Percentiles rank a stretch among this genome's conserved stretches.
Conservation (phyloP, 2,888 invertebrate species). For the Pachycephus smyrnensis region DNA sequence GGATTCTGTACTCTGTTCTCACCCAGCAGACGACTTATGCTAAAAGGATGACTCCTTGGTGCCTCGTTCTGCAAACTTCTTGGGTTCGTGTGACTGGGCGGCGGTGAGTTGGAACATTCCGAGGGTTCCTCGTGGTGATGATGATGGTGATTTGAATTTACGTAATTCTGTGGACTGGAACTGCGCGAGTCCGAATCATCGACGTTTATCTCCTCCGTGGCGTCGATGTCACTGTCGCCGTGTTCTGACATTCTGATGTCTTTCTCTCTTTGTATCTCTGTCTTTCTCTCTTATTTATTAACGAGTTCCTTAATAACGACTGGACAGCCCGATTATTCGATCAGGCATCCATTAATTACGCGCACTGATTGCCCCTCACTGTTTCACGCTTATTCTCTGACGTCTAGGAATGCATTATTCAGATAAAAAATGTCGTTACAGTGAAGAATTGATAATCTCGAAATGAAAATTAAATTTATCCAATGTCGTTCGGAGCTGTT, state of each 20-base stretch:
- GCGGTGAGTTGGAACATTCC: constrained; percentile 54
- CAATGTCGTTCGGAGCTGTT: neutral
- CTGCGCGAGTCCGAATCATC: constrained; percentile 62
- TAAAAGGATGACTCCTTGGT: constrained; percentile 61
- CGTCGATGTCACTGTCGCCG: constrained; percentile 61
- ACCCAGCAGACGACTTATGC: constrained; percentile 61
- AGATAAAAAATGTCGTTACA: neutral
- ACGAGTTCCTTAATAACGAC: neutral
- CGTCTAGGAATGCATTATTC: neutral
- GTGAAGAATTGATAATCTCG: neutral
- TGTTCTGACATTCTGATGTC: constrained; percentile 53
- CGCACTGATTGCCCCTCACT: neutral
- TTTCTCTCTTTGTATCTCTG: neutral
- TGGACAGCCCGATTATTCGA: neutral
- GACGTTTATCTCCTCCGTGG: constrained; percentile 64
- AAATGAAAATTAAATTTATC: neutral
- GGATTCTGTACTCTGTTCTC: constrained; percentile 48
- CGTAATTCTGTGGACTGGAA: constrained; percentile 54
- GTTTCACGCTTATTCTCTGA: neutral
- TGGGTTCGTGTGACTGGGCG: constrained; percentile 48
- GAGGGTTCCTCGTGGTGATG: constrained; percentile 40
- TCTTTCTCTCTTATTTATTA: neutral
- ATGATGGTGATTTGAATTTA: constrained; percentile 24
- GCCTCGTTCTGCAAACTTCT: constrained; percentile 52
- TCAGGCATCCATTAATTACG: neutral